Base-by-base conservation (phyloP, 2,888 invertebrate genomes). In the Caenorhabditis doughertyi region DNA sequence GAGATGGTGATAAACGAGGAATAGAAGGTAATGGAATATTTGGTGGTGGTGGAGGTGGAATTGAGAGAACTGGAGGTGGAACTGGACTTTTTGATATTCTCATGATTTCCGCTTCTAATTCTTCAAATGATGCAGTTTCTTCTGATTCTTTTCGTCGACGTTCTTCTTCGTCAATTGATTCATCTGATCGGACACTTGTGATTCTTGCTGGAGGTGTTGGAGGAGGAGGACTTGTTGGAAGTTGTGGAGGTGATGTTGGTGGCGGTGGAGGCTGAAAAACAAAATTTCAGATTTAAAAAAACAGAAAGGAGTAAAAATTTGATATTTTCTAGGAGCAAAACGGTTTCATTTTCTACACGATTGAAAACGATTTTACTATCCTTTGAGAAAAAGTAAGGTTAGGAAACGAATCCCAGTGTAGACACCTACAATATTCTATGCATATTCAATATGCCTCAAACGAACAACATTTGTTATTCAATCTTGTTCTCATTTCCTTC, bases 91-190 rank as follows among this genome's bases (percentile, higher is more conserved):
- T 32, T 3, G 72, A 53, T 13, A 71, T 49, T 56, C 60, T 42
- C 60, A 71, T 71, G 7, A 83, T 68, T 62, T 83, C 74, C 21
- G 65, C 65, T 51, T 83, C 83, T 3, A 83, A 21, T 49, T 83
- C 79, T 47, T 83, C 83, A 27, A 83, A 83, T 11, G 56, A 60
- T 2, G 64, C 62, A 3, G 71, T 70, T 21, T 83, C 83, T 71
- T 83, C 79, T 11, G 56, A 35, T 65, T 83, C 83, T 35, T 62
- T 62, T 18, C 55, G 21, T 32, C 49, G 56, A 0, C 83, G 49
- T 27, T 79, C 79, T 29, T 83, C 79, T 67, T 77, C 83, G 49
- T 83, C 83, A 18, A 83, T 51, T 9, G 81, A 81, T 27, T 81
- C 70, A 51, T 67, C 60, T 3, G 70, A 70, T 21, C 70, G 70